Percentiles rank a stretch among this genome's conserved stretches.
These are phyloP conservation scores for Gavia stellata DNA, from an alignment of 2,113 vertebrate genomes.

Conservation along the genomic window DNA sequence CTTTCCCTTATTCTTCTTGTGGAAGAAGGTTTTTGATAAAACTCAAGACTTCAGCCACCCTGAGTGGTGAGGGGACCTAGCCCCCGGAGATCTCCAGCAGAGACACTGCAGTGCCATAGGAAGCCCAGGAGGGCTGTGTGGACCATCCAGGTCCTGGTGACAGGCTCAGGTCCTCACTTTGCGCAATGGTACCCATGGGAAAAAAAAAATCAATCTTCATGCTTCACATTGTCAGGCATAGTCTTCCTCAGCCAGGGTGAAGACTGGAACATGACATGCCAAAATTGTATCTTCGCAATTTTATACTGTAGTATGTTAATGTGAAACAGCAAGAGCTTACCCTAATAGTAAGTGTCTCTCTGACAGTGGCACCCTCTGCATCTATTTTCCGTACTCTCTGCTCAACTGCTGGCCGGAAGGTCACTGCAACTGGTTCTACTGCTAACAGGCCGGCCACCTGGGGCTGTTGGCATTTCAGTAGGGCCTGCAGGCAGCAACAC, in stretches of 20 bases:
- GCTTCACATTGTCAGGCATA: not conserved
- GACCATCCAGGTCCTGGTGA: not conserved
- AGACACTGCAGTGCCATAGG: not conserved
- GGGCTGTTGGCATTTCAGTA: not conserved
- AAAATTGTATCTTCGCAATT: not conserved
- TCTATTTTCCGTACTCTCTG: not conserved
- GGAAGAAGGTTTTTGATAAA: not conserved
- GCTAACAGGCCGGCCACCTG: not conserved
- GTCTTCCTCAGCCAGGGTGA: not conserved
- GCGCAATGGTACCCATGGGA: not conserved
- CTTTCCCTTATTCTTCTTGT: not conserved
- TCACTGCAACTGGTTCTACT: not conserved
- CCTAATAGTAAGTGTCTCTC: not conserved
- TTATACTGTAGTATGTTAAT: not conserved
- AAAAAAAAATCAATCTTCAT: not conserved
- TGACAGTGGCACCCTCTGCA: not conserved
- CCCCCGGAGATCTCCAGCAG: not conserved
- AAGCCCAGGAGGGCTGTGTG: not conserved
- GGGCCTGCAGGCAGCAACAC: not conserved
- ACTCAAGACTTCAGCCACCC: not conserved
- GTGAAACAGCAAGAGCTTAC: not conserved
- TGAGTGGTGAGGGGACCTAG: not conserved
- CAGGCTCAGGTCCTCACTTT: not conserved
- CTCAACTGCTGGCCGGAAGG: not conserved
- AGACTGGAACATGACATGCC: not conserved